Conservation (phyloP, 2,797 vertebrate genomes). For the Scarus forsteni region DNA sequence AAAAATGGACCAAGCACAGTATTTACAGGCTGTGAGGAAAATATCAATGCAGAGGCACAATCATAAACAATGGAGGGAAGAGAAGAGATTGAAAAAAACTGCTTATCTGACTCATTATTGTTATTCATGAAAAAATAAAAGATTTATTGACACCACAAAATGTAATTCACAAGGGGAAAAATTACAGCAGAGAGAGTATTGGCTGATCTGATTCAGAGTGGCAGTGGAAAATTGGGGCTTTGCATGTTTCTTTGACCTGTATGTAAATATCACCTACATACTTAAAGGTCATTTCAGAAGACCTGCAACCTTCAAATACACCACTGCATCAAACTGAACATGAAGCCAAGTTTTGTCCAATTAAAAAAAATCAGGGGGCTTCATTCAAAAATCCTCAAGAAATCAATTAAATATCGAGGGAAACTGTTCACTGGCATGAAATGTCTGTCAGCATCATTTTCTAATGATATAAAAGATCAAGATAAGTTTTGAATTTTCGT, state of each 20-base stretch:
- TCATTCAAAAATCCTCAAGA: too few relatives aligned
- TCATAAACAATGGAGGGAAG: slow-evolving; percentile 10
- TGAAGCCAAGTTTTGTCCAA: slow-evolving; percentile 3
- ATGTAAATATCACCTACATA: slow-evolving; percentile 17
- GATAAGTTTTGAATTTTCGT: too few relatives aligned
- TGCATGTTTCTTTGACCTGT: slow-evolving; percentile 13
- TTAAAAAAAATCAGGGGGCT: too few relatives aligned
- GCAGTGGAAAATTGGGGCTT: slow-evolving; percentile 26
- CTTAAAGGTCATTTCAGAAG: slow-evolving; percentile 42
- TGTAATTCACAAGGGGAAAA: slow-evolving; percentile 13
- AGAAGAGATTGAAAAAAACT: slow-evolving; percentile 2
- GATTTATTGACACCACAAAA: slow-evolving; percentile 40
- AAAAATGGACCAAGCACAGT: slow-evolving; percentile 36
- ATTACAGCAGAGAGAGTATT: slow-evolving; percentile 19
- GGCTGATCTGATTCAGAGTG: slow-evolving; percentile 36
- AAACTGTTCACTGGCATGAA: too few relatives aligned
- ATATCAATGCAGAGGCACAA: slow-evolving; percentile 26
- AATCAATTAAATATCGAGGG: too few relatives aligned
- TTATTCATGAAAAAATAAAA: slow-evolving; percentile 41
- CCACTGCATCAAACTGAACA: background rate
- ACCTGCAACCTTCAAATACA: slow-evolving; percentile 16
- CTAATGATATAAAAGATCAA: too few relatives aligned
- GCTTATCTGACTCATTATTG: slow-evolving; percentile 39
- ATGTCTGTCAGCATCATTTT: too few relatives aligned
- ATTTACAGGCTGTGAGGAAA: slow-evolving; percentile 35